phyloP scores from a whole-genome alignment of 2,888 invertebrate species.

The Gasteruption jaculator region DNA sequence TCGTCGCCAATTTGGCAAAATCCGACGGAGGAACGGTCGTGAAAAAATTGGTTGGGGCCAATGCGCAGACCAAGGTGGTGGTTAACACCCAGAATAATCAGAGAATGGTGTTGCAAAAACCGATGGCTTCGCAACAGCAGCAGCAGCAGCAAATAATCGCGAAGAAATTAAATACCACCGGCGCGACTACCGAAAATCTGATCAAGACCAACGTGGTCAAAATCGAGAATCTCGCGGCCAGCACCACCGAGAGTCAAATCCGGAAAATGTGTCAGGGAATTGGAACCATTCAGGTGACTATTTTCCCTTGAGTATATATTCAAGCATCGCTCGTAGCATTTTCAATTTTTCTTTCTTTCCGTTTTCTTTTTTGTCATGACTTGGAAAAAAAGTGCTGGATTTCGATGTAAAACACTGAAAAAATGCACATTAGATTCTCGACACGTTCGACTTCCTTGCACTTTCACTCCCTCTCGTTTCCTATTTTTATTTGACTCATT shows the following conservation, averaged over 20 bases:
- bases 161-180: too few species aligned
- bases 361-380: constrained; percentile 6
- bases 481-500: too few species aligned
- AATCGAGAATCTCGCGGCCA: constrained; percentile 54
- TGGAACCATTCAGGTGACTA: constrained; percentile 54
- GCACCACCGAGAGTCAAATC: constrained; percentile 52
- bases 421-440: too few species aligned
- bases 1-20: too few species aligned
- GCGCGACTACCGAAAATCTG: constrained; percentile 25
- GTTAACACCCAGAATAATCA: constrained; percentile 30
- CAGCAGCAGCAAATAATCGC: too few species aligned
- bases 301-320: constrained; percentile 32
- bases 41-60: constrained; percentile 21
- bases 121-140: too few species aligned
- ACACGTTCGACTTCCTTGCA: too few species aligned
- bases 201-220: constrained; percentile 50
- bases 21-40: too few species aligned
- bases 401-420: not conserved
- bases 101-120: constrained; percentile 34
- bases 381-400: constrained; percentile 3
- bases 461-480: too few species aligned
- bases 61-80: constrained; percentile 26
- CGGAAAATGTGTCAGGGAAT: constrained; percentile 54
- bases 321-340: constrained; percentile 9
- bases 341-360: constrained; percentile 7